Evolutionary conservation across 2,888 invertebrate genomes (phyloP), one percentile per base, ranked within the genome.

Genomic region (Napeogenes sylphis): DNA sequence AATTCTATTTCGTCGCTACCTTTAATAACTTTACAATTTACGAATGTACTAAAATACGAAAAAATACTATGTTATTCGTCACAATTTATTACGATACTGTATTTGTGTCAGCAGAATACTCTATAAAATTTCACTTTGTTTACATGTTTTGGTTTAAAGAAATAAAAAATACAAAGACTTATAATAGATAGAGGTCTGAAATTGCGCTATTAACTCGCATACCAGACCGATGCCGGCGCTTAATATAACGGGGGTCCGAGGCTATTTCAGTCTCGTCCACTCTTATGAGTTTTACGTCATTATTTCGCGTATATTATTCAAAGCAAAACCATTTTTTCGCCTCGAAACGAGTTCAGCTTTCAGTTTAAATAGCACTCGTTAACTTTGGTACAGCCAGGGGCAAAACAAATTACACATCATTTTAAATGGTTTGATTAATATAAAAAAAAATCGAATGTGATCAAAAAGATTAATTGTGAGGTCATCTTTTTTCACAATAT

Each of bases 281-380:
- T 73, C 75, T 83, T 85, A 87, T 84, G 87, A 87, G 85, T 85
- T 87, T 85, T 81, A 83, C 83, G 83, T 87, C 83, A 85, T 89
- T 88, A 85, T 89, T 88, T 81, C 75, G 74, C 78, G 67, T 21
- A 80, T 83, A 81, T 82, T 83, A 88, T 87, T 87, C 84, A 87
- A 86, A 87, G 85, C 78, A 73, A 72, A 77, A 80, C 79, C 78
- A 78, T 86, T 87, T 87, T 82, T 71, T 64, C 51, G 10, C 64
- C 75, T 73, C 75, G 73, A 73, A 79, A 79, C 78, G 80, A 76
- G 77, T 78, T 71, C 70, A 70, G 70, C 67, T 66, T 73, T 71
- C 76, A 76, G 76, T 83, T 71, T 85, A 86, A 89, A 88, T 87
- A 87, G 81, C 86, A 81, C 88, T 88, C 88, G 87, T 89, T 89